phyloP scores from a whole-genome alignment of 2,888 invertebrate genomes.

The Oegoconia quadripuncta region DNA sequence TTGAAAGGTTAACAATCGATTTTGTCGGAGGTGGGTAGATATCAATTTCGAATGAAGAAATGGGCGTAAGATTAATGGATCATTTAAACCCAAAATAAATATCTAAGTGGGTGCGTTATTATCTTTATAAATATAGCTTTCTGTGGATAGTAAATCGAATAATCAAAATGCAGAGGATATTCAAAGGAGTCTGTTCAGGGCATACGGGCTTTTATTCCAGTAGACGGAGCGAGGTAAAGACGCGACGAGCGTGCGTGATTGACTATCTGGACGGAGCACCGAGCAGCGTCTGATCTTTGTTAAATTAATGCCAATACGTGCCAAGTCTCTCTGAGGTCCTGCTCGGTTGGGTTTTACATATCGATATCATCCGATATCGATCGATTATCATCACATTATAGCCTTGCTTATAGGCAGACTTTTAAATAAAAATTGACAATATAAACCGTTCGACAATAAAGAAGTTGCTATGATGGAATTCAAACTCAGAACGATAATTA shows the following conservation, averaged over 20 bases:
- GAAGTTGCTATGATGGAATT: too few relatives aligned
- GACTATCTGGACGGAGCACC: constrained; percentile 34
- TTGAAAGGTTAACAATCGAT: constrained; percentile 19
- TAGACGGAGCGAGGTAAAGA: constrained; percentile 51
- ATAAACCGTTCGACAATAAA: too few relatives aligned
- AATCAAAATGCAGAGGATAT: constrained; percentile 37
- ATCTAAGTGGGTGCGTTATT: too few relatives aligned
- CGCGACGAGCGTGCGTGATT: constrained; percentile 46
- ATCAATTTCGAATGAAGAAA: not conserved
- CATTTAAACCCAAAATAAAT: too few relatives aligned
- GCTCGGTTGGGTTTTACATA: too few relatives aligned
- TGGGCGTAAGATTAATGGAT: too few relatives aligned
- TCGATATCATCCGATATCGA: too few relatives aligned
- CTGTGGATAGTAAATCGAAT: constrained; percentile 16
- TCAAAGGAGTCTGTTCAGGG: constrained; percentile 45
- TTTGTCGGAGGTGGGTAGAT: not conserved
- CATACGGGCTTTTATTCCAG: constrained; percentile 61
- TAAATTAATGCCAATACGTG: constrained; percentile 1
- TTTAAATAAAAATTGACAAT: too few relatives aligned
- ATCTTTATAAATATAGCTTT: too few relatives aligned
- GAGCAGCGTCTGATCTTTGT: constrained; percentile 4
- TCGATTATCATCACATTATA: too few relatives aligned
- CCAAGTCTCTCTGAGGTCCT: constrained; percentile 17
- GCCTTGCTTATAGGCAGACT: too few relatives aligned
- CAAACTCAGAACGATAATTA: too few relatives aligned